Base-by-base conservation (phyloP, 2,113 vertebrate species). In the Oophaga pumilio region DNA sequence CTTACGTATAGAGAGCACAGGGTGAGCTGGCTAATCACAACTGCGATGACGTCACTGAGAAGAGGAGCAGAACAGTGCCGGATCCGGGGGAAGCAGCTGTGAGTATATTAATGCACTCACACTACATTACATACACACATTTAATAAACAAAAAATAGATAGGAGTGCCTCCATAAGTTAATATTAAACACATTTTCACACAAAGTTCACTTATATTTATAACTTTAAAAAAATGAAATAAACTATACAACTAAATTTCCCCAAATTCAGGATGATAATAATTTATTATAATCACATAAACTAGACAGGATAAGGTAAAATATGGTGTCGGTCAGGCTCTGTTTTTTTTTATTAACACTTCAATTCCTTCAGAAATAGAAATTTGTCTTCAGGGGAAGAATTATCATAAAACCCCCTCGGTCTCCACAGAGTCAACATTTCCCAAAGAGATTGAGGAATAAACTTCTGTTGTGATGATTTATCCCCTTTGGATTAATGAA, bases 401-500 rank as follows among this genome's bases (percentile, higher is more conserved):
- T 77, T 76, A 56, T 64, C 12, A 74, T 22, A n/a, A 74, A 82
- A 62, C 60, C 78, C 28, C 60, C 71, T 52, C 15, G 76, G 64
- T 64, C 49, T n/a, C 59, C 57, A 71, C 59, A 87, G 76, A 82
- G 79, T 87, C 69, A 87, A 87, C 79, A 87, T 87, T 82, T 87
- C 66, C 86, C 82, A 74, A 82, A 80, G 22, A 82, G 86, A 87
- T 74, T 33, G 68, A 76, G 79, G 76, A 49, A 83, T 87, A 87
- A 87, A 87, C 86, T 87, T 53, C 28, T 87, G 86, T 83, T 87
- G 79, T 69, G 69, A 66, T 87, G 86, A 87, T 87, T 87, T 82
- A 87, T 87, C 49, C 69, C 24, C 62, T 87, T 76, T 83, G 79
- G 79, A 87, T 87, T 87, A 87, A 87, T 87, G 86, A 71, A 49